Evolutionary conservation across 2,113 vertebrate species (phyloP).

Genomic region (Apteryx owenii): DNA sequence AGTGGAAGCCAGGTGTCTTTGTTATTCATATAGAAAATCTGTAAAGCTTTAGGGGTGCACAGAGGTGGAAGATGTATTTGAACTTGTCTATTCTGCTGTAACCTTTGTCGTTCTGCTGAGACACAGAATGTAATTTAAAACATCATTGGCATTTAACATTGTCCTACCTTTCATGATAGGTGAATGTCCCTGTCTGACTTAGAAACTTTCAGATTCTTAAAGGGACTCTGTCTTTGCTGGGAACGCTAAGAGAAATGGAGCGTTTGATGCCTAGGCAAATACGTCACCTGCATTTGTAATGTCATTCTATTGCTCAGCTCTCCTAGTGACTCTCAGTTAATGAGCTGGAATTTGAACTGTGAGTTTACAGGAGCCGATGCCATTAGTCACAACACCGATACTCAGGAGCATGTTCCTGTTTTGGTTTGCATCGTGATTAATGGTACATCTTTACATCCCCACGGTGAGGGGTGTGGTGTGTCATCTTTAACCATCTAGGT

Average conservation of each 20-base stretch:
- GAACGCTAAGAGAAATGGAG: not conserved
- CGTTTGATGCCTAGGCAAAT: not conserved
- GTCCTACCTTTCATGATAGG: not conserved
- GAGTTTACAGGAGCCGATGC: not conserved
- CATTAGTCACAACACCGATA: slow-evolving; percentile 20
- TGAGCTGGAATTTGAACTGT: not conserved
- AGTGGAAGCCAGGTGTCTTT: not conserved
- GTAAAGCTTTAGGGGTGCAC: not conserved
- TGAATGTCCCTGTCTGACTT: not conserved
- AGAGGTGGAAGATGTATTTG: not conserved
- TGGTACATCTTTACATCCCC: not conserved
- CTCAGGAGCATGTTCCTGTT: not conserved
- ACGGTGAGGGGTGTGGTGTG: not conserved
- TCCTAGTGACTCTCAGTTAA: not conserved
- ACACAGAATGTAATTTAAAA: not conserved
- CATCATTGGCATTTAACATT: not conserved
- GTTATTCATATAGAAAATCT: not conserved
- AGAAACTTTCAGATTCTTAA: not conserved
- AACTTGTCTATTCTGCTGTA: not conserved
- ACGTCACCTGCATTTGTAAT: not conserved
- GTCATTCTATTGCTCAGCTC: not conserved
- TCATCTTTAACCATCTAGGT: not conserved
- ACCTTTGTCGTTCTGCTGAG: not conserved
- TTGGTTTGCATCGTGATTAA: not conserved
- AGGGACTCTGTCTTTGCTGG: not conserved